These are phyloP conservation scores for Miniopterus natalensis DNA, from an alignment of 2,113 vertebrate species.

Conservation along the genomic window DNA sequence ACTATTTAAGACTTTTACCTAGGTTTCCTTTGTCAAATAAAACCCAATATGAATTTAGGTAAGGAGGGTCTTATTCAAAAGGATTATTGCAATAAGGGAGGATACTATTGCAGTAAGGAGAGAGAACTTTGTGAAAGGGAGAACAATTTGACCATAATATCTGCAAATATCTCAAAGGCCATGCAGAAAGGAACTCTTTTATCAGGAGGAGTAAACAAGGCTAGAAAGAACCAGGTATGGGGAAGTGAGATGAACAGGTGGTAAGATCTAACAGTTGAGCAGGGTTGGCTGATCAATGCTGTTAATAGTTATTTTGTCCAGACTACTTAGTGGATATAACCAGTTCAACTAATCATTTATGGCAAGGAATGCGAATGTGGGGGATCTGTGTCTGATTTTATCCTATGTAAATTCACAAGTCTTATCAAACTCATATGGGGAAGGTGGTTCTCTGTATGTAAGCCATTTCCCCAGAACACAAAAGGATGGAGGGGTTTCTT, in stretches of 20 bases:
- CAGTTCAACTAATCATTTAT: neutral
- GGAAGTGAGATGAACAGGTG: neutral
- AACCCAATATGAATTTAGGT: neutral
- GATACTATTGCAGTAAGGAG: neutral
- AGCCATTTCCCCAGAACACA: neutral
- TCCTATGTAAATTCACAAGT: neutral
- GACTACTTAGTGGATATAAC: neutral
- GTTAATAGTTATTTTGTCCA: neutral
- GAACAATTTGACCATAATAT: neutral
- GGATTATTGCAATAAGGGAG: neutral
- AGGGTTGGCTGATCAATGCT: neutral
- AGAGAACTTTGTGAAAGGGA: neutral
- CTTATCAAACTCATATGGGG: neutral
- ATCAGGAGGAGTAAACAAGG: neutral
- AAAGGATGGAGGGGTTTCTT: neutral
- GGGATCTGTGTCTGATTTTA: neutral
- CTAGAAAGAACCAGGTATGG: neutral
- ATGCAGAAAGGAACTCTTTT: neutral
- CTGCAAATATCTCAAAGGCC: neutral
- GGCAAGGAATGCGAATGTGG: neutral
- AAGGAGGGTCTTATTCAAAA: neutral
- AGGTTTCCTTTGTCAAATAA: slow-evolving; percentile 6
- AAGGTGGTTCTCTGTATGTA: neutral
- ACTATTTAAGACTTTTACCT: slow-evolving; percentile 11
- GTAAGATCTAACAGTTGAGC: neutral